A percentile compares a stretch with the other conserved stretches of the same genome.
Evolutionary conservation across 1,140 invertebrate species (phyloP).

Genomic region (Saccostrea glomerata): DNA sequence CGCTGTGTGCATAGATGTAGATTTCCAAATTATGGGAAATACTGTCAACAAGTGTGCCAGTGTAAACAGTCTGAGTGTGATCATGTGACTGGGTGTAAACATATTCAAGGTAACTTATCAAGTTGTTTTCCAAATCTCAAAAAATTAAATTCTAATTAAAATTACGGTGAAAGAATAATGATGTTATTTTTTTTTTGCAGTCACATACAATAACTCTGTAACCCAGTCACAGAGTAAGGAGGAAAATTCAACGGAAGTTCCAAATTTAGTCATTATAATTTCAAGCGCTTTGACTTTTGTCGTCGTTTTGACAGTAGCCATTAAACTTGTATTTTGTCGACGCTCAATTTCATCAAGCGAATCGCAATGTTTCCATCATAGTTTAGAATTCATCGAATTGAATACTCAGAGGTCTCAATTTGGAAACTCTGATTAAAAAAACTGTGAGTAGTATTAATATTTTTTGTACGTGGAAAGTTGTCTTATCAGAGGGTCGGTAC

Average conservation of each 20-base stretch:
- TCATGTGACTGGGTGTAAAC: background rate
- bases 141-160: background rate
- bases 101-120: background rate
- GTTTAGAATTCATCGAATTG: too few species aligned
- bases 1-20: background rate
- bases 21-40: background rate
- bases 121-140: background rate
- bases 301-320: background rate
- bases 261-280: background rate
- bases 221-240: background rate
- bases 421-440: too few species aligned
- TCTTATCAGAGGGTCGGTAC: too few species aligned
- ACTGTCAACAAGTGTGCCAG: background rate
- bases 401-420: too few species aligned
- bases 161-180: background rate
- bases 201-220: background rate
- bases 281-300: background rate
- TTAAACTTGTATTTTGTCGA: background rate
- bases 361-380: too few species aligned
- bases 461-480: too few species aligned
- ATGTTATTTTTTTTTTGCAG: background rate
- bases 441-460: too few species aligned
- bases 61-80: background rate
- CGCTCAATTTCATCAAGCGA: background rate
- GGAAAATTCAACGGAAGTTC: background rate